Conservation (phyloP, 2,888 invertebrate species). For the Idaea dimidiata region DNA sequence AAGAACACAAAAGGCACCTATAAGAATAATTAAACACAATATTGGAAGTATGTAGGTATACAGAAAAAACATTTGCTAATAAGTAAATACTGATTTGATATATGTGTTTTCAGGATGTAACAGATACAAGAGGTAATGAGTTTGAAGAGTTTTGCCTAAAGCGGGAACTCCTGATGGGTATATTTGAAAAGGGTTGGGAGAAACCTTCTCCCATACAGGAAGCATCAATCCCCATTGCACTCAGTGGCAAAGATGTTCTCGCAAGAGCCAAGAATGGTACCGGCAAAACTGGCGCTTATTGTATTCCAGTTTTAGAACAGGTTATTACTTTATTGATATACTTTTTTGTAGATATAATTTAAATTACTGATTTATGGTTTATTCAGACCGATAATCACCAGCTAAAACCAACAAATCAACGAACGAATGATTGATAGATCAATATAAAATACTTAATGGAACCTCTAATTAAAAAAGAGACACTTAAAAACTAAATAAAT, state of each 20-base stretch:
- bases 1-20: too few relatives aligned
- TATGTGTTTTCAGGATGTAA: slow-evolving; percentile 91
- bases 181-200: slow-evolving; percentile 99
- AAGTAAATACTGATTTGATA: too few relatives aligned
- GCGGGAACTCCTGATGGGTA: slow-evolving; percentile 98
- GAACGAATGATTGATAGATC: too few relatives aligned
- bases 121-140: slow-evolving; percentile 98
- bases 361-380: neutral
- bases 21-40: too few relatives aligned
- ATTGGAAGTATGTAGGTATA: too few relatives aligned
- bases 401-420: too few relatives aligned
- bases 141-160: slow-evolving; percentile 99
- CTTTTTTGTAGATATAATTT: neutral
- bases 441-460: too few relatives aligned
- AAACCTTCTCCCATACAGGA: slow-evolving; percentile 99
- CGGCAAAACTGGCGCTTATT: slow-evolving; percentile 99
- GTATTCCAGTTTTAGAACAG: slow-evolving; percentile 98
- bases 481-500: too few relatives aligned
- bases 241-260: slow-evolving; percentile 98
- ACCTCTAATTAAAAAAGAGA: too few relatives aligned
- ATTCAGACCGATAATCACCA: too few relatives aligned
- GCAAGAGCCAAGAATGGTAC: slow-evolving; percentile 99
- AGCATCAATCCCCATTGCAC: slow-evolving; percentile 98
- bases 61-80: too few relatives aligned
- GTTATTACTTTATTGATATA: slow-evolving; percentile 32